Conservation (phyloP, 2,113 vertebrate species). For the Tor tambroides region DNA sequence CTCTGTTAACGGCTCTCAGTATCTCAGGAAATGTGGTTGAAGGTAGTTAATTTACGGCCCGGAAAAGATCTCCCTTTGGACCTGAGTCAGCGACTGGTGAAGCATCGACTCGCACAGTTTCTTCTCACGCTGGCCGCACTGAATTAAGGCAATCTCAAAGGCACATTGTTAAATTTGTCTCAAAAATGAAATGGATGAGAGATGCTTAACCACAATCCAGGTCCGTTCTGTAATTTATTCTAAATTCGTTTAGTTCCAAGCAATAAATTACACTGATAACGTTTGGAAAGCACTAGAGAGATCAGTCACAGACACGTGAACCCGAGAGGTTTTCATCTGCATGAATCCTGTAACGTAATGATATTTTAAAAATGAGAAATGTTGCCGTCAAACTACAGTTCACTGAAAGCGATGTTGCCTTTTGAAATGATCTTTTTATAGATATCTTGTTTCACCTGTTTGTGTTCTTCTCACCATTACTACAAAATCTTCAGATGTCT, state of each 20-base stretch:
- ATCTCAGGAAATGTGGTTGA: constrained; percentile 29
- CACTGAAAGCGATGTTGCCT: neutral
- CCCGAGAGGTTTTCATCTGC: neutral
- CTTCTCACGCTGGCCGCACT: constrained; percentile 1
- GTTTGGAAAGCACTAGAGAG: neutral
- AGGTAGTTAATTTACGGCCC: constrained; percentile 33
- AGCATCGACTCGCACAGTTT: constrained; percentile 12
- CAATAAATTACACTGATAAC: neutral
- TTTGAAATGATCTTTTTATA: neutral
- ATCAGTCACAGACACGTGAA: neutral
- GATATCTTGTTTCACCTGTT: neutral
- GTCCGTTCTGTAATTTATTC: neutral
- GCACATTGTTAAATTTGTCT: constrained; percentile 1
- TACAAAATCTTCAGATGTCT: neutral
- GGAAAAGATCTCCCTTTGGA: constrained; percentile 37
- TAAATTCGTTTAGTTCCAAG: neutral
- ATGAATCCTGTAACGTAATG: neutral
- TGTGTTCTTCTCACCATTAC: neutral
- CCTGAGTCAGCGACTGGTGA: constrained; percentile 44
- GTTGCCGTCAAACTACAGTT: neutral
- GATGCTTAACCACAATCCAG: neutral
- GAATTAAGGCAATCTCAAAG: neutral
- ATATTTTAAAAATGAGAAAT: neutral
- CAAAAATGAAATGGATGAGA: neutral
- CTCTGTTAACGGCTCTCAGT: constrained; percentile 24